Conservation (phyloP, 2,113 vertebrate species). For the Chaetodon auriga region DNA sequence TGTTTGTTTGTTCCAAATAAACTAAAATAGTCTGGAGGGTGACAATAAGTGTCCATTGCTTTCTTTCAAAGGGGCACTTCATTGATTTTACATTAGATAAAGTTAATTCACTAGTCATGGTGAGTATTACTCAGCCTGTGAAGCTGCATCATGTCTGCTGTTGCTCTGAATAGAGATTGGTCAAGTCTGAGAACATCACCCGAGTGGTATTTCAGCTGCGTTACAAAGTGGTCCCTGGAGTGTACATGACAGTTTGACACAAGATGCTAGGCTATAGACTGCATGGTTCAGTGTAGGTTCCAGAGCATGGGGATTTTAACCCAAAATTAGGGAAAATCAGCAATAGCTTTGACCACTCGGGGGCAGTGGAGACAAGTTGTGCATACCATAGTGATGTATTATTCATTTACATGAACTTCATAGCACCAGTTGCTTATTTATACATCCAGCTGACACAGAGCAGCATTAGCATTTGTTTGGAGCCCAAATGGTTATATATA, state of each 20-base stretch:
- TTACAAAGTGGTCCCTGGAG: neutral
- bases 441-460: neutral
- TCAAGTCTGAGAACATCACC: neutral
- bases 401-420: too few species aligned
- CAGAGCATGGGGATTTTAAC: too few species aligned
- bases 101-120: neutral
- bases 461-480: neutral
- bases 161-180: neutral
- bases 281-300: too few species aligned
- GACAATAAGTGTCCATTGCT: conserved; percentile 12
- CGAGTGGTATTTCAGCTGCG: neutral
- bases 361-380: too few species aligned
- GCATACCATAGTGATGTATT: too few species aligned
- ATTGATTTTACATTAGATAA: conserved; percentile 8
- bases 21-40: neutral
- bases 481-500: too few species aligned
- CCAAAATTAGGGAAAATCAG: neutral
- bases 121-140: neutral
- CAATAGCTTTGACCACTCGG: neutral
- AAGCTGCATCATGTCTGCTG: neutral
- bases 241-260: too few species aligned
- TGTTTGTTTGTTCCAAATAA: conserved; percentile 34
- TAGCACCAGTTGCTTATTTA: too few species aligned
- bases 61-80: conserved; percentile 9
- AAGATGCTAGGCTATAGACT: too few species aligned